Evolutionary conservation across 2,797 vertebrate species (phyloP), one percentile per base, ranked within the genome.

Genomic region (Sebastes aleutianus): DNA sequence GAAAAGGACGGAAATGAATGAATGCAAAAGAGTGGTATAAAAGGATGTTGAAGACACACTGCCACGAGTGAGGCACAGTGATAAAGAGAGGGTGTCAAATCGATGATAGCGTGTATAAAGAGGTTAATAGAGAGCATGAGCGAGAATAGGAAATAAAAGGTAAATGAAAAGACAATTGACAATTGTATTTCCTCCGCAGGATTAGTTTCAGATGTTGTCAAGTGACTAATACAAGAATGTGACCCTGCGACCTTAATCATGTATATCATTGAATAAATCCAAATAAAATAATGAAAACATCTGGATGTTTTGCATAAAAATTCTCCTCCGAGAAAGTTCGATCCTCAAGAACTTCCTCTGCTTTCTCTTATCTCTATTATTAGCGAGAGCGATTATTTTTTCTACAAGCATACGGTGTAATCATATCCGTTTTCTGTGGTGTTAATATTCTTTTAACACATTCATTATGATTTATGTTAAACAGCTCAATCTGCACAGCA

Each of bases 101-200:
- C 24, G 47, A 91, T 84, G 71, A 75, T 43, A 70, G 57, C 2
- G 22, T 82, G 70, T 67, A 85, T 74, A 87, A 81, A 89, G 68
- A 90, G 84, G 79, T 89, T 91, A 90, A 92, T 84, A 83, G 78
- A 88, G 88, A 87, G 78, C 80, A 87, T 78, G 59, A 77, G 54
- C n/a, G 78, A 80, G 62, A 87, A 69, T 22, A 74, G n/a, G 18
- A 63, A 72, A 54, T 26, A 22, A 74, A 74, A 82, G 43, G 78
- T 80, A 78, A 88, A 85, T 78, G 77, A 91, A 84, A 84, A 82
- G 79, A 59, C 50, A 54, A 29, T 54, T 74, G 75, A 78, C 70
- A 72, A 47, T 29, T 32, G 27, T 31, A 47, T 78, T 77, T 84
- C n/a, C 34, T 65, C n/a, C 11, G 8, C 8, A 16, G 6, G 14